Base-by-base conservation (phyloP, 2,888 invertebrate species). In the Linnaemya tessellans region DNA sequence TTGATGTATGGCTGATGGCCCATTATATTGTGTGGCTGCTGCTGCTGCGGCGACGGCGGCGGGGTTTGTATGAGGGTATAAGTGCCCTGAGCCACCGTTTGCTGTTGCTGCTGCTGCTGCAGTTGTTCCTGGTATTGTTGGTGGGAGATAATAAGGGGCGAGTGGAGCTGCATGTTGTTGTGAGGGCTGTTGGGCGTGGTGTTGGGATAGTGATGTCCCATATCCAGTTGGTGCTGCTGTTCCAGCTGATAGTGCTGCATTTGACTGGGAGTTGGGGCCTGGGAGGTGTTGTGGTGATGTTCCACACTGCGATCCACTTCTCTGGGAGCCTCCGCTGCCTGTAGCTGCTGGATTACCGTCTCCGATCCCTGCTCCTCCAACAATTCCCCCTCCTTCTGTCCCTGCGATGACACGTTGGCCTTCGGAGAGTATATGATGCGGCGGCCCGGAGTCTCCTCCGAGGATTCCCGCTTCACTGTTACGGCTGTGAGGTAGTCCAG, bases 1-100 rank as follows among this genome's bases (percentile, higher is more conserved):
- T 91, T 93, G 93, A 90, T 92, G 92, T 90, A 92, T 87, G 88
- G 91, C 90, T 89, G 92, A 88, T 89, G 91, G 88, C 89, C 89
- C 91, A 89, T 89, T 90, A 89, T 90, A 90, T 87, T 90, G 90
- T 87, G 90, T 90, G 87, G 88, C 87, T 49, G 89, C 89, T 58
- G 58, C 58, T 58, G 54, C 51, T 9, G 51, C 51, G 15, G 51
- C 54, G 88, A 89, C 90, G 88, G 89, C 90, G 89, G 88, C 88
- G 88, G 89, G 89, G 88, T 90, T 90, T 87, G 89, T 54, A 89
- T 90, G 90, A 89, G 91, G 87, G 89, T 91, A 90, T 90, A 92
- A 89, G 89, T 89, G 89, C 71, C 89, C 89, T 87, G 89, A 83
- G 70, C 89, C 89, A 88, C 88, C 90, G 87, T 88, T 73, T 77